These are phyloP conservation scores for Ormyrus labotus DNA, from an alignment of 2,888 invertebrate species.

Conservation along the genomic window DNA sequence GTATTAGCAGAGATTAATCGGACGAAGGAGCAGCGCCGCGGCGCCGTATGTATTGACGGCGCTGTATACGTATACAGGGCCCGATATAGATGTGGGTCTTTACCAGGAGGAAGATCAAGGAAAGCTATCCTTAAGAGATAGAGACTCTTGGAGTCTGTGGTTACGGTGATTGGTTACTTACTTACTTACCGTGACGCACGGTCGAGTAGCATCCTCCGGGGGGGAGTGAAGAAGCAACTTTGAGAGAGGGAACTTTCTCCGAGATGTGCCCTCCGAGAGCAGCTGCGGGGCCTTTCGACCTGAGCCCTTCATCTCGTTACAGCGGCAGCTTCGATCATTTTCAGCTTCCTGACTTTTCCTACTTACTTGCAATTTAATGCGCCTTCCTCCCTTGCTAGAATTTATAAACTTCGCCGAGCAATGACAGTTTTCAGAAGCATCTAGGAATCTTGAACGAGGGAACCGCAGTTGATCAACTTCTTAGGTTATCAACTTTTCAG, in stretches of 20 bases:
- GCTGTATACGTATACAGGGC: conserved; percentile 29
- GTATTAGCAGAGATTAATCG: conserved; percentile 73
- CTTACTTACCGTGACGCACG: conserved; percentile 54
- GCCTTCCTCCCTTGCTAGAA: no score
- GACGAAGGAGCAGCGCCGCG: conserved; percentile 58
- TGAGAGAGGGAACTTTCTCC: background rate
- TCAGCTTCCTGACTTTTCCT: conserved; percentile 16
- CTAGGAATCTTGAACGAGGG: no score
- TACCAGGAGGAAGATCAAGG: conserved; percentile 54
- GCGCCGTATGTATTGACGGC: conserved; percentile 1
- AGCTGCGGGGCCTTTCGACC: background rate
- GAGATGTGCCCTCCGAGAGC: background rate
- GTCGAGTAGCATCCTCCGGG: conserved; percentile 6
- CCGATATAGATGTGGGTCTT: conserved; percentile 46
- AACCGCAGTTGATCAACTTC: no score
- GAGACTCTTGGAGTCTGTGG: conserved; percentile 49
- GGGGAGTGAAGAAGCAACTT: conserved; percentile 9
- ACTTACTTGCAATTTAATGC: background rate
- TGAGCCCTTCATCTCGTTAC: background rate
- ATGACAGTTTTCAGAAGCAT: no score
- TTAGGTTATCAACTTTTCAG: no score
- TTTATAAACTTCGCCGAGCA: no score
- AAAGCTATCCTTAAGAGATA: conserved; percentile 47
- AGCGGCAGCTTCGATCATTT: conserved; percentile 18
- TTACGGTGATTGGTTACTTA: conserved; percentile 67